A percentile compares a stretch with the other conserved stretches of the same genome.
Evolutionary conservation across 1,140 invertebrate species (phyloP).

Genomic region (Centruroides vittatus): DNA sequence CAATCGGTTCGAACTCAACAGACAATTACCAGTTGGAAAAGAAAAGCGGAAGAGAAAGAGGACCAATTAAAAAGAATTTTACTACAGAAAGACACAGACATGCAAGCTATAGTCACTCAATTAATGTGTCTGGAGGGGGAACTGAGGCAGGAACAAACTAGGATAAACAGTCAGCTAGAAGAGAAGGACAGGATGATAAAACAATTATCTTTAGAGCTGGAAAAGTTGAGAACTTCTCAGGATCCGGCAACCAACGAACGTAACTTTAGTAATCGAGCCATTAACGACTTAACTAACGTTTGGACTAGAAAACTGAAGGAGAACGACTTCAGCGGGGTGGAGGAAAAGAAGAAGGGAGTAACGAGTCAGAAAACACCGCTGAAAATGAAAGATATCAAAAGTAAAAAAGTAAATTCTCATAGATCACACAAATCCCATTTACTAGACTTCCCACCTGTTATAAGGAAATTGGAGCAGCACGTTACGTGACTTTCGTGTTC

Average conservation of each 20-base stretch:
- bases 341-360: slow-evolving; percentile 1
- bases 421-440: background rate
- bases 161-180: slow-evolving; percentile 7
- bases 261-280: slow-evolving; percentile 3
- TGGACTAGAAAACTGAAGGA: background rate
- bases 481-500: too few species aligned
- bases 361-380: slow-evolving; percentile 3
- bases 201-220: too few species aligned
- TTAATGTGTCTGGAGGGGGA: slow-evolving; percentile 9
- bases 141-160: slow-evolving; percentile 6
- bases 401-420: slow-evolving; percentile 7
- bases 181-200: slow-evolving; percentile 6
- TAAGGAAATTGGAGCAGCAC: too few species aligned
- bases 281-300: slow-evolving; percentile 13
- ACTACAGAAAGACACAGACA: slow-evolving; percentile 11
- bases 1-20: slow-evolving; percentile 7
- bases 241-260: slow-evolving; percentile 6
- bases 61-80: slow-evolving; percentile 5
- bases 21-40: slow-evolving; percentile 1
- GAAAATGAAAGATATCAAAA: slow-evolving; percentile 14
- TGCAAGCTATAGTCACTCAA: slow-evolving; percentile 11
- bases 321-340: too few species aligned
- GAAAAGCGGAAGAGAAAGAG: slow-evolving; percentile 9
- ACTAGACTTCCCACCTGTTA: too few species aligned
- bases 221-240: background rate